Evolutionary conservation across 2,888 invertebrate species (phyloP), one percentile per base, ranked within the genome.

Genomic region (Eupithecia insigniata): DNA sequence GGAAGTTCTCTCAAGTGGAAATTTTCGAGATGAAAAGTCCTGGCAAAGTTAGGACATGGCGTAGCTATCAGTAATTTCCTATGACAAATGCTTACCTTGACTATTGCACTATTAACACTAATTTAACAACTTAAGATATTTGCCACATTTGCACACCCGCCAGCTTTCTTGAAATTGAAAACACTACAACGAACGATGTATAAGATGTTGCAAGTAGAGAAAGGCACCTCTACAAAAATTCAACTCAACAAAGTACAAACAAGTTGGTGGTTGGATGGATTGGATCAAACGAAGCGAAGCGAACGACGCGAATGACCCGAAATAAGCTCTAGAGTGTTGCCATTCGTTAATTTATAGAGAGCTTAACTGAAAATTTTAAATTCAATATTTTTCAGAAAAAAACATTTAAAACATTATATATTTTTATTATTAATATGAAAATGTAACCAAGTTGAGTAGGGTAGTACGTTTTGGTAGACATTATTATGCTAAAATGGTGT

Each of bases 1-100:
- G 87, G 92, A 94, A 94, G 93, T 94, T 93, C 91, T 93, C 91
- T 86, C 82, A 83, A 92, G 90, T 93, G 94, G 94, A 94, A 94
- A 94, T 93, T 93, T 94, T 94, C 90, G 92, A 92, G 92, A 93
- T 93, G 94, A 94, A 94, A 94, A 94, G 90, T 93, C 93, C 87
- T 89, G 90, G 85, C 84, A 87, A 90, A 89, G 88, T 90, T 88
- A 92, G 85, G 87, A 89, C 90, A 75, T 76, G 74, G 78, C 79
- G 76, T 76, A 79, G 76, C 74, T 76, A 79, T 75, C 75, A 74
- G 67, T 73, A 71, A 34, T 14, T 62, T 14, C 12, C n/a, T 34
- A 67, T 85, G 87, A 82, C 87, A 83, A 86, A 85, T 85, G 85
- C 93, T 93, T 91, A 94, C 93, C 93, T 93, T 90, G 84, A 88